A percentile compares a stretch with the other conserved stretches of the same genome.
These are phyloP conservation scores for Zaprionus ghesquierei DNA, from an alignment of 1,140 invertebrate genomes.

Conservation along the genomic window DNA sequence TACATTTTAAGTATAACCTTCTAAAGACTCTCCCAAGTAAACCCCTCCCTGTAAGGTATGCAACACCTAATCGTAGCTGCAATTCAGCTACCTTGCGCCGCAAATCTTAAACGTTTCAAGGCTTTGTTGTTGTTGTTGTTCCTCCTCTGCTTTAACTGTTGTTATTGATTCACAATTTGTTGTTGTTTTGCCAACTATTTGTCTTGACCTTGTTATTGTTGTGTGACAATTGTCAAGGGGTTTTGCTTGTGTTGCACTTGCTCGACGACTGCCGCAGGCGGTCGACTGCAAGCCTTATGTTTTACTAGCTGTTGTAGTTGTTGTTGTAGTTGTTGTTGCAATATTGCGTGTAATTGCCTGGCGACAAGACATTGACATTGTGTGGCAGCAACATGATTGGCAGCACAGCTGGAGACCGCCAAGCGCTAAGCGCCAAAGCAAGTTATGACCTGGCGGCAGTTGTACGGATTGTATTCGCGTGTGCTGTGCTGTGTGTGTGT, in stretches of 20 bases:
- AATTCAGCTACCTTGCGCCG: no score
- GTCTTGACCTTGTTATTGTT: conserved; percentile 23
- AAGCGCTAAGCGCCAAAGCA: no score
- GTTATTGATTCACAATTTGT: neutral
- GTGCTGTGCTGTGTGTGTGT: neutral
- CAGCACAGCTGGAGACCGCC: no score
- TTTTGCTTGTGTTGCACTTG: conserved; percentile 5
- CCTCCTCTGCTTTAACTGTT: neutral
- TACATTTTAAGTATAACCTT: no score
- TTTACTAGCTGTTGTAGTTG: neutral
- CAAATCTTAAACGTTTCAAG: no score
- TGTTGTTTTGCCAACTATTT: conserved; percentile 7
- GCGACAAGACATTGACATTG: conserved; percentile 42
- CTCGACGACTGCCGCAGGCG: neutral
- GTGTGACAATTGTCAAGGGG: conserved; percentile 1
- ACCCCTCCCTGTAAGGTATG: no score
- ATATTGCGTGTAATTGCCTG: conserved; percentile 37
- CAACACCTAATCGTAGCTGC: no score
- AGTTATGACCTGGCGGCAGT: neutral
- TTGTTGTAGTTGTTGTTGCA: neutral
- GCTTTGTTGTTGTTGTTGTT: no score
- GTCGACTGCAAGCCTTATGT: neutral
- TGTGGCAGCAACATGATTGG: conserved; percentile 13
- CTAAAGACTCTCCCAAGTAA: no score
- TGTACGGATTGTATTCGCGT: neutral